These are phyloP conservation scores for Molossus alvarezi DNA, from an alignment of 2,797 vertebrate species.

Conservation along the genomic window DNA sequence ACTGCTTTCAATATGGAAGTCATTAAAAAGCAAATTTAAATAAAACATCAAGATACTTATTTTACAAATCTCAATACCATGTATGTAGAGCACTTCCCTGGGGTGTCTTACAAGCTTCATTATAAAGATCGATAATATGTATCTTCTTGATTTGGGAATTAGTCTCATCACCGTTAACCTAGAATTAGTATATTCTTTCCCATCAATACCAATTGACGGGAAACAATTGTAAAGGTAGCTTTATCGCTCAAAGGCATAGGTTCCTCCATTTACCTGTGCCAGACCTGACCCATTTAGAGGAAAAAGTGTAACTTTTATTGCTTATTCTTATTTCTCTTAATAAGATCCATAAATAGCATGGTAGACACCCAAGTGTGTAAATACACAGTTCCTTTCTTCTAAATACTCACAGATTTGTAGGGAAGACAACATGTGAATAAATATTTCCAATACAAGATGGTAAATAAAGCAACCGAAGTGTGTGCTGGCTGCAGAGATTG, in stretches of 20 bases:
- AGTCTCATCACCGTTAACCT: background rate
- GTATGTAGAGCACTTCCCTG: background rate
- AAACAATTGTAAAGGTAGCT: background rate
- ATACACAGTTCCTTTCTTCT: background rate
- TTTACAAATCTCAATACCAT: background rate
- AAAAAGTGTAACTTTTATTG: background rate
- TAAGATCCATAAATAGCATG: background rate
- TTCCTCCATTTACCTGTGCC: background rate
- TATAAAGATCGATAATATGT: conserved; percentile 7
- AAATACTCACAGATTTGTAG: background rate
- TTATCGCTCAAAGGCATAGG: background rate
- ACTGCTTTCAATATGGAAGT: background rate
- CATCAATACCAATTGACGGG: background rate
- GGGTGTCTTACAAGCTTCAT: background rate
- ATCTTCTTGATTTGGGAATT: background rate
- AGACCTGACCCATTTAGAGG: background rate
- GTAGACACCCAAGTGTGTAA: background rate
- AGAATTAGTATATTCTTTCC: background rate
- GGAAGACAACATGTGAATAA: background rate
- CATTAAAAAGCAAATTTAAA: background rate
- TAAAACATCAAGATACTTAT: background rate
- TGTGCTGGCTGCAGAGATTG: background rate
- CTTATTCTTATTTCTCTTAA: background rate
- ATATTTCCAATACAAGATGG: background rate
- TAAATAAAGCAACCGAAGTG: background rate